A percentile compares a stretch with the other conserved stretches of the same genome.
Conservation (phyloP, 2,113 vertebrate genomes). For the Chloropsis hardwickii region DNA sequence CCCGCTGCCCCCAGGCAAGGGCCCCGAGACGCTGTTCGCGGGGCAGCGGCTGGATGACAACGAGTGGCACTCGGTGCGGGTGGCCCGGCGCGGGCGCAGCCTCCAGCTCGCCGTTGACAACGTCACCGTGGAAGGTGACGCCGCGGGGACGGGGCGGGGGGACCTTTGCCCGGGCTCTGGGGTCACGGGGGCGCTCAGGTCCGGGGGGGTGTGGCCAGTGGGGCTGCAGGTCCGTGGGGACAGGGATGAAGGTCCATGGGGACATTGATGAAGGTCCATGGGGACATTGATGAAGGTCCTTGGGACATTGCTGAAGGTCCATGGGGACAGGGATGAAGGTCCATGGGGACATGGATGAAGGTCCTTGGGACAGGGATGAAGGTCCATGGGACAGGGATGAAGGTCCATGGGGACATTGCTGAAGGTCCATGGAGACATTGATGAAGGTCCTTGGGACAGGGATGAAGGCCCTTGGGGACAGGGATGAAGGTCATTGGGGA, state of each 20-base stretch:
- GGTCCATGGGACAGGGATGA: too few relatives aligned
- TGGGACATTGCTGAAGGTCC: too few relatives aligned
- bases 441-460: too few relatives aligned
- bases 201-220: fast-evolving
- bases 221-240: neutral
- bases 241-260: neutral
- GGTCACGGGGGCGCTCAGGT: neutral
- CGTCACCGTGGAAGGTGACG: neutral
- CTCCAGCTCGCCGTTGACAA: neutral
- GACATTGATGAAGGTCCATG: neutral
- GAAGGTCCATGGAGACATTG: too few relatives aligned
- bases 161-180: fast-evolving
- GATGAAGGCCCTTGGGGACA: too few relatives aligned
- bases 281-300: too few relatives aligned
- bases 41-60: neutral
- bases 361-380: neutral
- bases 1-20: neutral
- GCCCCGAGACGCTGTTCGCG: neutral
- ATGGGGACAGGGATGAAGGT: too few relatives aligned
- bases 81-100: neutral
- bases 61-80: slow-evolving; percentile 2
- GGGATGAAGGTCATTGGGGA: too few relatives aligned
- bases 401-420: too few relatives aligned
- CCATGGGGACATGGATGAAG: neutral
- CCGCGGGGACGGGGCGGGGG: neutral